Percentiles rank a stretch among this genome's conserved stretches.
These are phyloP conservation scores for Puma concolor DNA, from an alignment of 2,113 vertebrate species.

Conservation along the genomic window DNA sequence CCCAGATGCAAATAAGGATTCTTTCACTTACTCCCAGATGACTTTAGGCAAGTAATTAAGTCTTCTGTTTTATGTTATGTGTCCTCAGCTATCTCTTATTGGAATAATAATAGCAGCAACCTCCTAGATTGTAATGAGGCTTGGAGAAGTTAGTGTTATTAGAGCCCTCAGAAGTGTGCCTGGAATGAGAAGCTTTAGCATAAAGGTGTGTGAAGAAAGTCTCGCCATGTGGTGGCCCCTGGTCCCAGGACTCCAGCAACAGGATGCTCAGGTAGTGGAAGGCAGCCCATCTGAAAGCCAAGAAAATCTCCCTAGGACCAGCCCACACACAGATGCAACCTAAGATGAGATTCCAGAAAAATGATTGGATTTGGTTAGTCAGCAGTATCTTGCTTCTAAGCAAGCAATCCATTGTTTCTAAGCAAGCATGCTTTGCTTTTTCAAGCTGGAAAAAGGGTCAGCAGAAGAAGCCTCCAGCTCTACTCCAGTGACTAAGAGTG, in stretches of 20 bases:
- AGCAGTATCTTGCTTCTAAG: background rate
- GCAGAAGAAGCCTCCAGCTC: background rate
- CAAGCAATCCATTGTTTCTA: background rate
- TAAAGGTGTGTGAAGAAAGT: background rate
- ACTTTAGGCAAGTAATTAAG: background rate
- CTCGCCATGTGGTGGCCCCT: background rate
- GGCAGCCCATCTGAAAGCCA: background rate
- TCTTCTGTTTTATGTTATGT: background rate
- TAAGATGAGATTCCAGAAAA: background rate
- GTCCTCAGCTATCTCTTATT: background rate
- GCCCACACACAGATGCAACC: background rate
- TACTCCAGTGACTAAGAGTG: background rate
- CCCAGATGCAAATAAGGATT: background rate
- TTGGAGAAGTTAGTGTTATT: background rate
- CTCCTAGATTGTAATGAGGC: background rate
- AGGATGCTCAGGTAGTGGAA: background rate
- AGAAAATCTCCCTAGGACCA: background rate
- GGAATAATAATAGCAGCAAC: background rate
- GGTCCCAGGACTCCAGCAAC: background rate
- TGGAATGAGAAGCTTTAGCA: background rate
- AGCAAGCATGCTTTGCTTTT: background rate
- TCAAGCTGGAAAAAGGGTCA: background rate
- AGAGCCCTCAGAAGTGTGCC: background rate
- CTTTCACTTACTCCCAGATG: background rate
- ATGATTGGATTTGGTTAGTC: background rate